Evolutionary conservation across 2,113 vertebrate genomes (phyloP).

Genomic region (Brachyhypopomus gauderio): DNA sequence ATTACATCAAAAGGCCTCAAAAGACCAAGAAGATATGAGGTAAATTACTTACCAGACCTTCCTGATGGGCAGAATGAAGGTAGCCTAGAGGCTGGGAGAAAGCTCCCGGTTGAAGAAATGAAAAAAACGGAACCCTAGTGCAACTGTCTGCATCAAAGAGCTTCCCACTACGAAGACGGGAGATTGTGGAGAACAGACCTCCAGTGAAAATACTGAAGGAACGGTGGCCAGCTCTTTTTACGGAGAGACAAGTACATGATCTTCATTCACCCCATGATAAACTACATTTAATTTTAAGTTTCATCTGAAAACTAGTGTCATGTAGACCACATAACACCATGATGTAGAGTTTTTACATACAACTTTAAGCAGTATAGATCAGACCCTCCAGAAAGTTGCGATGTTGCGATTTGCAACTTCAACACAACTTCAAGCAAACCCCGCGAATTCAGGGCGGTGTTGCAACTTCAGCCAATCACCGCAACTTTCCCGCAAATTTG

Average conservation of each 20-base stretch:
- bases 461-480: too few species aligned
- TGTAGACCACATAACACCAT: neutral
- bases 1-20: slow-evolving; percentile 9
- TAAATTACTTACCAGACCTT: slow-evolving; percentile 25
- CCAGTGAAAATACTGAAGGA: neutral
- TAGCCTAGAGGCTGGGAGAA: neutral
- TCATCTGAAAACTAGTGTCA: neutral
- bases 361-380: too few species aligned
- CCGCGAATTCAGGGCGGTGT: too few species aligned
- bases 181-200: neutral
- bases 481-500: too few species aligned
- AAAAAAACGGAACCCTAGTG: neutral
- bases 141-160: slow-evolving; percentile 29
- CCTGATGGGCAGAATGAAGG: neutral
- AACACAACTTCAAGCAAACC: too few species aligned
- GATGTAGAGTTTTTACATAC: too few species aligned
- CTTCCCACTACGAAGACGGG: slow-evolving; percentile 13
- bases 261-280: neutral
- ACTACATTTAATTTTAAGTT: neutral
- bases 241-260: slow-evolving; percentile 39
- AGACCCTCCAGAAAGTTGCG: too few species aligned
- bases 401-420: too few species aligned
- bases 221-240: slow-evolving; percentile 43
- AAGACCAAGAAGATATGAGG: slow-evolving; percentile 9
- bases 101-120: slow-evolving; percentile 13